Conservation (phyloP, 2,888 invertebrate genomes). For the Dorcus parallelipipedus region DNA sequence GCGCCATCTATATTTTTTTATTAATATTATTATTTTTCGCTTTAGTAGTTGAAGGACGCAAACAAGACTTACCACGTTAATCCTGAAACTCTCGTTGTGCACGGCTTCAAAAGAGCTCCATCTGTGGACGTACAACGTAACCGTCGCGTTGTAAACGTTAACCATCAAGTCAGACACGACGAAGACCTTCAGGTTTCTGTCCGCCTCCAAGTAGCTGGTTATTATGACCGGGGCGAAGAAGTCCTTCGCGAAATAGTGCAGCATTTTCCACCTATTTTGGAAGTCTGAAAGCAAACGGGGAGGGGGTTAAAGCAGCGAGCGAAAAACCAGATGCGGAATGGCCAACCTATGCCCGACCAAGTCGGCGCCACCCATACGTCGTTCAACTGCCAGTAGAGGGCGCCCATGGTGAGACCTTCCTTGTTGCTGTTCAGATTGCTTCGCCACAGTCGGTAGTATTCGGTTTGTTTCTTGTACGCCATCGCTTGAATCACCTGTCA, state of each 20-base stretch:
- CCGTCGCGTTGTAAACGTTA: constrained; percentile 44
- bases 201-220: constrained; percentile 52
- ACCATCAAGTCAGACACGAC: constrained; percentile 59
- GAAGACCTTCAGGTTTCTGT: constrained; percentile 57
- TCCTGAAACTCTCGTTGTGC: neutral
- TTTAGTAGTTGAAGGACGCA: too few relatives aligned
- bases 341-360: constrained; percentile 81
- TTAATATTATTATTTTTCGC: too few relatives aligned
- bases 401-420: constrained; percentile 85
- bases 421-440: constrained; percentile 51
- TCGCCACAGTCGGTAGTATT: constrained; percentile 68
- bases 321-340: too few relatives aligned
- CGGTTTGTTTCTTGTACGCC: constrained; percentile 80
- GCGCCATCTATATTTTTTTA: too few relatives aligned
- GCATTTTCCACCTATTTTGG: constrained; percentile 45
- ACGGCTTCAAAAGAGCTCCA: constrained; percentile 46
- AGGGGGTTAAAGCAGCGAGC: too few relatives aligned
- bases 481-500: constrained; percentile 80
- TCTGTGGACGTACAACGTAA: constrained; percentile 57
- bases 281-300: constrained; percentile 35
- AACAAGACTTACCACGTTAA: neutral
- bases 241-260: constrained; percentile 83
- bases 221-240: constrained; percentile 80
- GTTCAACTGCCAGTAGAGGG: constrained; percentile 97
- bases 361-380: constrained; percentile 97